These are phyloP conservation scores for Styela plicata DNA, from an alignment of 23 tunicate genomes.

Conservation along the genomic window DNA sequence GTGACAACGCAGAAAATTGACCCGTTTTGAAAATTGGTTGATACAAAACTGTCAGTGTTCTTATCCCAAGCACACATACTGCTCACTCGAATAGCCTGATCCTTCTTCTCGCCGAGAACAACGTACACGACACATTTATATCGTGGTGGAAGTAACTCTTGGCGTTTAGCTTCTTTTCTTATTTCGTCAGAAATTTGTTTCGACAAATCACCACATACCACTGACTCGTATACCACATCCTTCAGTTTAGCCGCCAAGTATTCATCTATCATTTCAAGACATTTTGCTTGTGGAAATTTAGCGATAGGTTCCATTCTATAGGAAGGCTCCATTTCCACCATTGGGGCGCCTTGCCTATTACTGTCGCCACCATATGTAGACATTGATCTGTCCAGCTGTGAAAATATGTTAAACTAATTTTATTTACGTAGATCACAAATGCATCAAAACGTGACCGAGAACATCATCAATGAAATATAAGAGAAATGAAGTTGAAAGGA, in stretches of 20 bases:
- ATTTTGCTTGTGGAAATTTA: constrained; percentile 41
- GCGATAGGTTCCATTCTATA: constrained; percentile 48
- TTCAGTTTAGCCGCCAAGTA: constrained; percentile 38
- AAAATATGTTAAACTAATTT: not conserved
- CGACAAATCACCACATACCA: constrained; percentile 27
- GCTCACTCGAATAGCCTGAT: constrained; percentile 63
- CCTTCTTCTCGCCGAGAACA: constrained; percentile 61
- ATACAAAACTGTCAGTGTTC: constrained; percentile 44
- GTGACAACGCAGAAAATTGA: constrained; percentile 73
- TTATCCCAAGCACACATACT: constrained; percentile 87
- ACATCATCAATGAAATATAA: too few species aligned
- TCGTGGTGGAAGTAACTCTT: constrained; percentile 43
- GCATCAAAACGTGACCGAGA: too few species aligned
- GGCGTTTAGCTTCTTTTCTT: not conserved
- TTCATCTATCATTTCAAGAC: constrained; percentile 32
- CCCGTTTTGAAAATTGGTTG: constrained; percentile 60
- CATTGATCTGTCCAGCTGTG: constrained; percentile 23
- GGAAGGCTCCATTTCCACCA: constrained; percentile 39
- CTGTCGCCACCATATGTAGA: constrained; percentile 8
- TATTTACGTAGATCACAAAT: too few species aligned
- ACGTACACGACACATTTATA: constrained; percentile 84
- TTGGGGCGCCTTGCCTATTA: not conserved
- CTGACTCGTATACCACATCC: constrained; percentile 30
- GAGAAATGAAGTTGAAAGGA: too few species aligned
- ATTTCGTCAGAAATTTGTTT: constrained; percentile 52